phyloP scores from a whole-genome alignment of 2,888 invertebrate genomes.

The Parthenolecanium corni region DNA sequence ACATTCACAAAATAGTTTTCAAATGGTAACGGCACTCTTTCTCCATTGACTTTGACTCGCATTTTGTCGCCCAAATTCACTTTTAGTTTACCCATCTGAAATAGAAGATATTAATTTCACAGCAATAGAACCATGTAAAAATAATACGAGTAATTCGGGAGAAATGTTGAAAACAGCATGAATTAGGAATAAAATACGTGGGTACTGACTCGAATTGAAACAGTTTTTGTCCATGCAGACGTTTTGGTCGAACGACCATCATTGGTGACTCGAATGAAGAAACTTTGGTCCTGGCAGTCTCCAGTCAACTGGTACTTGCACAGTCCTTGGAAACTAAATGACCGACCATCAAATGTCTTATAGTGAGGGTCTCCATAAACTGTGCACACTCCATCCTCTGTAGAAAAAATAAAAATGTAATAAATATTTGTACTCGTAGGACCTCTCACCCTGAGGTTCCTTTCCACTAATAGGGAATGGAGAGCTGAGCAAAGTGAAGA shows the following conservation, averaged over 20 bases:
- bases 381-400: constrained; percentile 77
- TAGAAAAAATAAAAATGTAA: not conserved
- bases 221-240: constrained; percentile 85
- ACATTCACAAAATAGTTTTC: constrained; percentile 44
- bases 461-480: too few relatives aligned
- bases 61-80: constrained; percentile 76
- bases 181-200: too few relatives aligned
- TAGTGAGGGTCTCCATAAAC: constrained; percentile 94
- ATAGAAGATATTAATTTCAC: not conserved
- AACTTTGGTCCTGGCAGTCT: constrained; percentile 66
- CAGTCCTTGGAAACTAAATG: constrained; percentile 85
- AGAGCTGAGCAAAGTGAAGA: too few relatives aligned
- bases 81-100: constrained; percentile 51
- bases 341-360: constrained; percentile 85
- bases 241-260: constrained; percentile 66
- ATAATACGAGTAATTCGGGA: not conserved
- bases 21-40: constrained; percentile 59
- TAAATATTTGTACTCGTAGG: too few relatives aligned
- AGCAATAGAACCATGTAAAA: not conserved
- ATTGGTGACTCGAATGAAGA: constrained; percentile 80
- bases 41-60: constrained; percentile 75
- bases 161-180: too few relatives aligned
- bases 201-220: constrained; percentile 58
- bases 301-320: constrained; percentile 83
- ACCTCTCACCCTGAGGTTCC: too few relatives aligned